A percentile compares a stretch with the other conserved stretches of the same genome.
Conservation (phyloP, 2,888 invertebrate species). For the Drepana falcataria region DNA sequence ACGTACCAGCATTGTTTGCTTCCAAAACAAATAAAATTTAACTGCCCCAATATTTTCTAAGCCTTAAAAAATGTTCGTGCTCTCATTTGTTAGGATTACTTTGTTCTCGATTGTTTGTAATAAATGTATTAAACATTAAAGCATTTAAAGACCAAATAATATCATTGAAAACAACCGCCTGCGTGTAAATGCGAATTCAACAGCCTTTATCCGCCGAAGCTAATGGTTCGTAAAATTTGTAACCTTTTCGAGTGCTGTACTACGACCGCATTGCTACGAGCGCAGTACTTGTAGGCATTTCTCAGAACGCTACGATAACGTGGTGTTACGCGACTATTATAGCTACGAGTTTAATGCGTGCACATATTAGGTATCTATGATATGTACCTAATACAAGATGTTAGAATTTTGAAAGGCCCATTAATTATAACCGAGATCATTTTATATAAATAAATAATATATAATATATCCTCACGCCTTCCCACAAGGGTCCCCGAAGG, state of each 20-base stretch:
- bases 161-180: slow-evolving; percentile 30
- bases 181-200: slow-evolving; percentile 33
- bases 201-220: slow-evolving; percentile 29
- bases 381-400: too few relatives aligned
- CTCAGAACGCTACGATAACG: slow-evolving; percentile 19
- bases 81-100: background rate
- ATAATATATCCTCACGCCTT: too few relatives aligned
- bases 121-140: slow-evolving; percentile 3
- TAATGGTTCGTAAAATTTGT: slow-evolving; percentile 50
- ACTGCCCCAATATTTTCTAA: background rate
- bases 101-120: background rate
- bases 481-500: too few relatives aligned
- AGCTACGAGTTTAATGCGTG: slow-evolving; percentile 11
- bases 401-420: background rate
- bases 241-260: slow-evolving; percentile 39
- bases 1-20: background rate
- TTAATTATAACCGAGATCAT: too few relatives aligned
- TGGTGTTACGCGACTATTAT: slow-evolving; percentile 23
- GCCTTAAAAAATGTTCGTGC: background rate
- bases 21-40: background rate
- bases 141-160: slow-evolving; percentile 22
- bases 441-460: too few relatives aligned
- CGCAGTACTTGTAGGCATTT: slow-evolving; percentile 1
- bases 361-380: too few relatives aligned
- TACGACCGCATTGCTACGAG: slow-evolving; percentile 27